Evolutionary conservation across 2,797 vertebrate species (phyloP), one percentile per base, ranked within the genome.

Genomic region (Anguilla megastoma): DNA sequence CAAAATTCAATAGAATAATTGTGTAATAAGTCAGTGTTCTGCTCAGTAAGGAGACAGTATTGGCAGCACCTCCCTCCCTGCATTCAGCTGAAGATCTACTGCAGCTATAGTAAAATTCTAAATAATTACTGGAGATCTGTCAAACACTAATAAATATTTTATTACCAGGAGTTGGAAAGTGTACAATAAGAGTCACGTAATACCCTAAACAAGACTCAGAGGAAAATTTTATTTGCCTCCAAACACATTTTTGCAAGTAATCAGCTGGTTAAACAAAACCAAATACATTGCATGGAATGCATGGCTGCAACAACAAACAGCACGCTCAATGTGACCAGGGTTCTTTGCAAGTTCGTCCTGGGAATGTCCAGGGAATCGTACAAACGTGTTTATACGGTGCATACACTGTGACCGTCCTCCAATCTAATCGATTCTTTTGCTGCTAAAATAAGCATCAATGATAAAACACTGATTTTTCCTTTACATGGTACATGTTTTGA

Each of bases 391-490:
- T 30, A n/a, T 82, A n/a, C 14, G 0, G 33, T 10, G 1, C 79
- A 24, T 7, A 50, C 10, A 79, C 12, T 36, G 16, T 41, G 74
- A 79, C 79, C 0, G 79, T 48, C 79, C 5, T 48, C 79, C 45
- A 9, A 24, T 48, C 41, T 2, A 82, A 82, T 50, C 8, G 45
- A 50, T 82, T 82, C 45, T 7, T 45, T n/a, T 21, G 33, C 7
- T 2, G 7, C 74, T 79, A 79, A 74, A 79, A 41, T 41, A 79
- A 79, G 74, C 12, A 79, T 79, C 74, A 45, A 79, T 79, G 33
- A 36, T 45, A 21, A 79, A 21, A 79, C 36, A 21, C 21, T 79
- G 71, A 41, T 41, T 79, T 79, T 41, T 41, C 10, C 33, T 41
- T 79, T 16, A 74, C n/a, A 74, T 9, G 7, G 74, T 36, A 41